Evolutionary conservation across 2,113 vertebrate genomes (phyloP).

Genomic region (western clawed frog (Xenopus tropicalis)): UCB_Xtro_10.0 CM004444.2:132314501-132315000

Average conservation of each 20-base stretch:
- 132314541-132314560: no score
- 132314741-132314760: slow-evolving; percentile 62
- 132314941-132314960: no score
- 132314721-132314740: slow-evolving; percentile 83
- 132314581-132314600: background rate
- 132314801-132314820: slow-evolving; percentile 81
- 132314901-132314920: slow-evolving; percentile 51
- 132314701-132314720: slow-evolving; percentile 87
- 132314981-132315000: no score
- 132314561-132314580: no score
- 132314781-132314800: slow-evolving; percentile 85
- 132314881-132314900: slow-evolving; percentile 45
- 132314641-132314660: slow-evolving; percentile 65
- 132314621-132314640: slow-evolving; percentile 84
- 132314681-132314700: slow-evolving; percentile 64
- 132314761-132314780: slow-evolving; percentile 89
- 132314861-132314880: slow-evolving; percentile 42
- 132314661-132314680: slow-evolving; percentile 46
- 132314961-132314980: no score
- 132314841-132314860: slow-evolving; percentile 29
- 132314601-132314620: slow-evolving; percentile 55
- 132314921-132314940: background rate
- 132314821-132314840: slow-evolving; percentile 61
- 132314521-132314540: no score
- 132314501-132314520: no score